These are phyloP conservation scores for Drosophila austrosaltans DNA, from an alignment of 2,888 invertebrate species.

Conservation along the genomic window DNA sequence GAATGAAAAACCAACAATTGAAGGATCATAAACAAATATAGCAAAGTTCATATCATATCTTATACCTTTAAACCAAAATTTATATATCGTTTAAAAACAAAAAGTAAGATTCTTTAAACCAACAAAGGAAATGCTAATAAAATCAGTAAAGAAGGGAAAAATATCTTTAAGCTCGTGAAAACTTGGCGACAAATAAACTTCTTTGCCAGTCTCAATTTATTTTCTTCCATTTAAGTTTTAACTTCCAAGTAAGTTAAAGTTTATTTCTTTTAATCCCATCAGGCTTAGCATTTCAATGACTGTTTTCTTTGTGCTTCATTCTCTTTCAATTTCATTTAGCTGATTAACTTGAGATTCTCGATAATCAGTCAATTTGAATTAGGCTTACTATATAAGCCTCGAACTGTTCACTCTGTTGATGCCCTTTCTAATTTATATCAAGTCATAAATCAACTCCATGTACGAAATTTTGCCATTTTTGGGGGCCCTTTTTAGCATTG, in stretches of 20 bases:
- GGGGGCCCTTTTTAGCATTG: conserved; percentile 27
- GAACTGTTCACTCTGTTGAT: background rate
- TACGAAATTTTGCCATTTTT: background rate
- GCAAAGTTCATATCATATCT: too few species aligned
- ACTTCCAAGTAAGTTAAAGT: background rate
- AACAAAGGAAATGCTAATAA: too few species aligned
- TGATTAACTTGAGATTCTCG: conserved; percentile 5
- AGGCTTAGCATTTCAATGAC: conserved; percentile 2
- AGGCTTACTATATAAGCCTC: background rate
- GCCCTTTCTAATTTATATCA: conserved; percentile 10
- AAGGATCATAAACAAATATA: too few species aligned
- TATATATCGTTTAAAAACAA: too few species aligned
- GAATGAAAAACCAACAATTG: too few species aligned
- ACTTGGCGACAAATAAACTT: background rate
- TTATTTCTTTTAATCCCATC: conserved; percentile 11
- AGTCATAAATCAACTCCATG: conserved; percentile 6
- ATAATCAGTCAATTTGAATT: conserved; percentile 13
- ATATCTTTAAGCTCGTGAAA: background rate
- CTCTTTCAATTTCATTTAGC: conserved; percentile 2
- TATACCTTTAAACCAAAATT: too few species aligned
- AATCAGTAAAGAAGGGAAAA: background rate
- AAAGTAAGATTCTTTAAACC: too few species aligned
- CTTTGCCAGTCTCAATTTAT: background rate
- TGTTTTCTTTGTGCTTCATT: conserved; percentile 3
- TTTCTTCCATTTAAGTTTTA: background rate